These are phyloP conservation scores for Pteropus rufus DNA, from an alignment of 2,797 vertebrate genomes.

Conservation along the genomic window DNA sequence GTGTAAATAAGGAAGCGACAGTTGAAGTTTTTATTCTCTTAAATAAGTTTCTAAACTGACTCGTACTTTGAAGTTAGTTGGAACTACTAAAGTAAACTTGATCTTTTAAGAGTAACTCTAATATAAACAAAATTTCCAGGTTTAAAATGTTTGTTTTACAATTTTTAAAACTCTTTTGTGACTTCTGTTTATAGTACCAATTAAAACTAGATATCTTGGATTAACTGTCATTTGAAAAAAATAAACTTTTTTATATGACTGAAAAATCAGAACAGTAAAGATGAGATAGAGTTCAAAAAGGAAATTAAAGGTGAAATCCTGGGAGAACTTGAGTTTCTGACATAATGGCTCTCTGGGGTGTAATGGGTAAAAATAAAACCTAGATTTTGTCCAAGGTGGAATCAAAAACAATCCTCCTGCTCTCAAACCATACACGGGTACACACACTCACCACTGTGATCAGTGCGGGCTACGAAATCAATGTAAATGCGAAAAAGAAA, in stretches of 20 bases:
- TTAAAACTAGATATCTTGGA: not conserved
- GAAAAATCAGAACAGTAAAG: not conserved
- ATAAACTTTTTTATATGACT: not conserved
- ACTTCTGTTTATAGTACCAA: not conserved
- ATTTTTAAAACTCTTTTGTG: not conserved
- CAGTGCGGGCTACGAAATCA: not conserved
- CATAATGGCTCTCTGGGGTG: fast-evolving
- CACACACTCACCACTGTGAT: not conserved
- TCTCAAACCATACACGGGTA: not conserved
- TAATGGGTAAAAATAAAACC: not conserved
- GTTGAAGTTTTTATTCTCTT: not conserved
- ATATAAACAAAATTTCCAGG: not conserved
- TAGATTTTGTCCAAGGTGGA: not conserved
- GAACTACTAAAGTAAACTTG: not conserved
- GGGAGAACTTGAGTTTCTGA: not conserved
- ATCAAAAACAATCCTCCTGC: not conserved
- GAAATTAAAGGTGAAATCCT: not conserved
- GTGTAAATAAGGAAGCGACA: not conserved
- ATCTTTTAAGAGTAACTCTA: not conserved
- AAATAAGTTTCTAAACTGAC: not conserved
- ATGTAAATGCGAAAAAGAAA: not conserved
- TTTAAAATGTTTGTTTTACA: not conserved
- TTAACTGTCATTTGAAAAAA: not conserved
- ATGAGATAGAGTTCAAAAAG: not conserved
- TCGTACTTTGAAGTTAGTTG: not conserved